phyloP scores from a whole-genome alignment of 2,797 vertebrate species.

The Hippocampus kuda region DNA sequence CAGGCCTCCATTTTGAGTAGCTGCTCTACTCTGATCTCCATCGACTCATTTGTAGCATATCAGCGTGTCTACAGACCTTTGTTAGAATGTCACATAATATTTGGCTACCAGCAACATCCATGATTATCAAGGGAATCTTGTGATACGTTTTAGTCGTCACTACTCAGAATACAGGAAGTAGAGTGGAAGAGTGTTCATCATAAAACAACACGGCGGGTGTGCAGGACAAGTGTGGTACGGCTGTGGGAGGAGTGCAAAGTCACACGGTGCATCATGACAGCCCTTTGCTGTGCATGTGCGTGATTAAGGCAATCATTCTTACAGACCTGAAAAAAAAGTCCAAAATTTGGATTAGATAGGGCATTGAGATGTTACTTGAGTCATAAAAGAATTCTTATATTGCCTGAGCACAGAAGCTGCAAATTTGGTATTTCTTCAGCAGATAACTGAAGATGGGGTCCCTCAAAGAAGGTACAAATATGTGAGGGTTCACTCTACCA shows the following conservation, averaged over 20 bases:
- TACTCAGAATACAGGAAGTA: neutral
- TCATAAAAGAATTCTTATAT: too few species aligned
- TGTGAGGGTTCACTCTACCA: too few species aligned
- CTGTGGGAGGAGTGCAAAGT: neutral
- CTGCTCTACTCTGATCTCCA: slow-evolving; percentile 3
- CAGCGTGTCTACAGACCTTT: too few species aligned
- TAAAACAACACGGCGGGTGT: neutral
- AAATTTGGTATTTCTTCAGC: too few species aligned
- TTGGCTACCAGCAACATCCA: neutral
- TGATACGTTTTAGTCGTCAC: neutral
- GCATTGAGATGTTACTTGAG: too few species aligned
- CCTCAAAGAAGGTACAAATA: too few species aligned
- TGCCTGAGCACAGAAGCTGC: too few species aligned
- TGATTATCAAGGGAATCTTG: neutral
- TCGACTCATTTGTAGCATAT: neutral
- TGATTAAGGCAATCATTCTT: neutral
- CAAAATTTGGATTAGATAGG: neutral
- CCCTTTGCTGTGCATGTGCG: neutral
- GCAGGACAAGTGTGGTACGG: neutral
- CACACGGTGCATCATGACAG: neutral
- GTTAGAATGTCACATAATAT: too few species aligned
- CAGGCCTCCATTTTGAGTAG: slow-evolving; percentile 4
- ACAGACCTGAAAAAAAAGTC: neutral
- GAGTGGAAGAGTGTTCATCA: neutral
- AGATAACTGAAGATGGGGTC: too few species aligned